These are phyloP conservation scores for Notothenia rossii DNA, from an alignment of 2,113 vertebrate species.

Conservation along the genomic window DNA sequence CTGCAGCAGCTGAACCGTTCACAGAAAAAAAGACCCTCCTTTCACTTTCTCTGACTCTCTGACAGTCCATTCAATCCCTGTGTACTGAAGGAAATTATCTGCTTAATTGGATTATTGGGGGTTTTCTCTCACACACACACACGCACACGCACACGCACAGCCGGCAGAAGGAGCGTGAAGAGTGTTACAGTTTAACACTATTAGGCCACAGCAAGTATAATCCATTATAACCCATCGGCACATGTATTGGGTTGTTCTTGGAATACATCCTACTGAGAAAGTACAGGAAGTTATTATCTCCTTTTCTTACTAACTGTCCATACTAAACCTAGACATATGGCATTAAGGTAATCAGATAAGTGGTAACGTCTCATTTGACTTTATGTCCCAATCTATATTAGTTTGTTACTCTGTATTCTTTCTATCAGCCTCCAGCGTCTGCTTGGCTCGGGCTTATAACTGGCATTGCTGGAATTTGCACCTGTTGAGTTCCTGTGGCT, in stretches of 20 bases:
- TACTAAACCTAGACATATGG: no score
- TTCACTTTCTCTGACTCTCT: slow-evolving; percentile 63
- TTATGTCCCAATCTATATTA: no score
- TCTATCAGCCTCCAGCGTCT: neutral
- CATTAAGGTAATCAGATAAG: no score
- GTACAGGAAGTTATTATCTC: no score
- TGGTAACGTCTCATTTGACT: no score
- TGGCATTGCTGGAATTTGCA: slow-evolving; percentile 86
- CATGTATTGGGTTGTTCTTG: no score
- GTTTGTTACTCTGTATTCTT: no score
- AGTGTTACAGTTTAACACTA: slow-evolving; percentile 26
- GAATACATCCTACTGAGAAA: no score
- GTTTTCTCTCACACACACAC: slow-evolving; percentile 78
- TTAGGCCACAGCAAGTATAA: slow-evolving; percentile 12
- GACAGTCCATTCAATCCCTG: slow-evolving; percentile 76
- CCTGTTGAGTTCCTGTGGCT: slow-evolving; percentile 71
- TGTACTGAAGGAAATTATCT: slow-evolving; percentile 81
- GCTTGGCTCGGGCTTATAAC: slow-evolving; percentile 61
- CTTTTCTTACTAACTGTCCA: no score
- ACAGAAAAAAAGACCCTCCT: slow-evolving; percentile 63
- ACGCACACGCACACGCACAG: slow-evolving; percentile 74
- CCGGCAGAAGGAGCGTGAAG: slow-evolving; percentile 35
- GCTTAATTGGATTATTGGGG: slow-evolving; percentile 86
- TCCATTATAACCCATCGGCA: neutral
- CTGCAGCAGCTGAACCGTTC: slow-evolving; percentile 78